Evolutionary conservation across 2,888 invertebrate genomes (phyloP).

Genomic region (Strigamia crassipes): DNA sequence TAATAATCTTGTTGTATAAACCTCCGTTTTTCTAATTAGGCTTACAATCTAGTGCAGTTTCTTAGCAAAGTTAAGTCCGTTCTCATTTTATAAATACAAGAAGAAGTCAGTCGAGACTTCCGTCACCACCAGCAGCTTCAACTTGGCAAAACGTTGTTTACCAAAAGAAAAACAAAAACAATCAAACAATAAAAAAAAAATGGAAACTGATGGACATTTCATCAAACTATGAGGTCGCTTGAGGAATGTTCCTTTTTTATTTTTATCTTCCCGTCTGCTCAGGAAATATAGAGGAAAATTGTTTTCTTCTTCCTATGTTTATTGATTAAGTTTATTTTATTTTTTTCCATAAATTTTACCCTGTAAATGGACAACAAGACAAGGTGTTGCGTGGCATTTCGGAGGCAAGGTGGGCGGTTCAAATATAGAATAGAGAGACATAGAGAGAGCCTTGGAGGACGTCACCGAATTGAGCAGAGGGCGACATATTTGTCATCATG

Average conservation of each 20-base stretch:
- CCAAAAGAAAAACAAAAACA: not conserved
- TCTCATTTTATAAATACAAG: slow-evolving; percentile 29
- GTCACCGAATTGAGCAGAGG: slow-evolving; percentile 36
- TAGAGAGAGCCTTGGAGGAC: slow-evolving; percentile 37
- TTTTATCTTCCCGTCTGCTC: slow-evolving; percentile 23
- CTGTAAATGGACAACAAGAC: slow-evolving; percentile 42
- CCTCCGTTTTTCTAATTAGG: slow-evolving; percentile 15
- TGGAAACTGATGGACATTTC: slow-evolving; percentile 24
- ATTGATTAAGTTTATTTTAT: not conserved
- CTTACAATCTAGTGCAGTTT: slow-evolving; percentile 28
- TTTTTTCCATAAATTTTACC: slow-evolving; percentile 29
- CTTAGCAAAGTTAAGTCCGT: slow-evolving; percentile 31
- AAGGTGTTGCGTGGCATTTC: slow-evolving; percentile 40
- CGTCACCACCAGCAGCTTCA: slow-evolving; percentile 13
- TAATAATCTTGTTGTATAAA: slow-evolving; percentile 21
- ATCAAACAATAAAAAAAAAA: not conserved
- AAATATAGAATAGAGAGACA: slow-evolving; percentile 19
- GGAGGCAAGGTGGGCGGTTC: slow-evolving; percentile 40
- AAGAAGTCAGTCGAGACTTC: not conserved
- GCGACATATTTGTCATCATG: slow-evolving; percentile 31
- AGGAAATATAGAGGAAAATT: not conserved
- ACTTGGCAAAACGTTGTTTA: not conserved
- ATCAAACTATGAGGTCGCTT: slow-evolving; percentile 24
- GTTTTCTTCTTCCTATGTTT: not conserved
- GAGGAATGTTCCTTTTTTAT: not conserved